Evolutionary conservation across 2,113 vertebrate species (phyloP).

Genomic region (Aix galericulata): DNA sequence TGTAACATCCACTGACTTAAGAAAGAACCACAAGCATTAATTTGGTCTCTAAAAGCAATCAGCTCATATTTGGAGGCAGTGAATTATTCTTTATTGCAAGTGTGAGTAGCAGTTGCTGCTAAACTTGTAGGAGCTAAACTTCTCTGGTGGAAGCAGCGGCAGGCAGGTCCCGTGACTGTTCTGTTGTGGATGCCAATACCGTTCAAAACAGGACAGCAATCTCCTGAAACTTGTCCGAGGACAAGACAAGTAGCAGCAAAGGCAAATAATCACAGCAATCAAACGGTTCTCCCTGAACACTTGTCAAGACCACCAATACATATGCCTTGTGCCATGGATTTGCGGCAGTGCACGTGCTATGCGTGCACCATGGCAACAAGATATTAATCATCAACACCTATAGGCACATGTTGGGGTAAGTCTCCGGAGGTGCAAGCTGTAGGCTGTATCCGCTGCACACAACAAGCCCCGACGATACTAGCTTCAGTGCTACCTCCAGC

Average conservation of each 20-base stretch:
- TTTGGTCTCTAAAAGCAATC: neutral
- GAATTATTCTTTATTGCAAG: neutral
- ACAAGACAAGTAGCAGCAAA: slow-evolving; percentile 44
- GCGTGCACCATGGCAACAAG: slow-evolving; percentile 36
- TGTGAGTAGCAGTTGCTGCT: neutral
- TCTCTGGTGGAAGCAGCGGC: neutral
- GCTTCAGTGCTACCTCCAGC: neutral
- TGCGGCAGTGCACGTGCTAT: neutral
- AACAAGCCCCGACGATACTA: slow-evolving; percentile 38
- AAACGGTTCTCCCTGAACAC: slow-evolving; percentile 10
- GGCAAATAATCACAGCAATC: slow-evolving; percentile 36
- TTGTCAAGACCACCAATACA: slow-evolving; percentile 51
- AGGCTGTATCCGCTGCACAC: neutral
- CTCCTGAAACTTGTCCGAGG: slow-evolving; percentile 11
- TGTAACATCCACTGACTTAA: neutral
- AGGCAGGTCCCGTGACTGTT: neutral
- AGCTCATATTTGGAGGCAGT: neutral
- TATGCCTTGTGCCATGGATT: neutral
- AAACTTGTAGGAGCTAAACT: neutral
- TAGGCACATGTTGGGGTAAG: neutral
- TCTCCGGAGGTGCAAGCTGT: slow-evolving; percentile 4
- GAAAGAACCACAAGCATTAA: neutral
- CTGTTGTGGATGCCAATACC: neutral
- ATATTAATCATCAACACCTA: slow-evolving; percentile 48
- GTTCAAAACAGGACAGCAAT: neutral